Evolutionary conservation across 2,888 invertebrate species (phyloP), one percentile per base, ranked within the genome.

Genomic region (Morpho helenor): DNA sequence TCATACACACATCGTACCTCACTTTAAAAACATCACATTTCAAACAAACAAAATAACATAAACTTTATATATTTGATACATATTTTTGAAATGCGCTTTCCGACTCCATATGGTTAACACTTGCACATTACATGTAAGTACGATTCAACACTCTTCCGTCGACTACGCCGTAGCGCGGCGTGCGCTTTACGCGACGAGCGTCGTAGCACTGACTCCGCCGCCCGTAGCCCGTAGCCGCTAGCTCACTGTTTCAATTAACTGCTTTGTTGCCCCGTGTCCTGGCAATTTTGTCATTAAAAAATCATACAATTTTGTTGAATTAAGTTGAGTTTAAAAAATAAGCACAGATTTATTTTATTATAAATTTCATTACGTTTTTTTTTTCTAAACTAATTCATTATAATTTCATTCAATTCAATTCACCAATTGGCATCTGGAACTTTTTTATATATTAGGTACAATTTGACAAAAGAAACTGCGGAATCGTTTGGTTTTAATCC

Each of bases 131-230:
- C 82, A 80, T 79, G 68, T 76, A 75, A 63, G 68, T 72, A 76
- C 82, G 82, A 72, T 74, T 81, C 80, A 73, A 79, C 73, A 78
- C 76, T 79, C 71, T 68, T 64, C 63, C 70, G 75, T 73, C 73
- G 71, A 72, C 75, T 72, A 70, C 73, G 72, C 50, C 60, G 67
- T 71, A 75, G 84, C 79, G 84, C 73, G 61, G 76, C 86, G 87
- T 73, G 81, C 77, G 75, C 71, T 72, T 86, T 82, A 86, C 87
- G 82, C 87, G 86, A 72, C 82, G 84, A 72, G 74, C 78, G 73
- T 71, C 85, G 87, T 84, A 87, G 87, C 82, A 89, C 89, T 90
- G 87, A 74, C 85, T 82, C 77, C 76, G 75, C 74, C 72, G 59
- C 64, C 61, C 66, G 64, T 60, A 64, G 67, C 59, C 59, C 67